A percentile compares a stretch with the other conserved stretches of the same genome.
Conservation (phyloP, 1,140 invertebrate species). For the Choristoneura fumiferana region DNA sequence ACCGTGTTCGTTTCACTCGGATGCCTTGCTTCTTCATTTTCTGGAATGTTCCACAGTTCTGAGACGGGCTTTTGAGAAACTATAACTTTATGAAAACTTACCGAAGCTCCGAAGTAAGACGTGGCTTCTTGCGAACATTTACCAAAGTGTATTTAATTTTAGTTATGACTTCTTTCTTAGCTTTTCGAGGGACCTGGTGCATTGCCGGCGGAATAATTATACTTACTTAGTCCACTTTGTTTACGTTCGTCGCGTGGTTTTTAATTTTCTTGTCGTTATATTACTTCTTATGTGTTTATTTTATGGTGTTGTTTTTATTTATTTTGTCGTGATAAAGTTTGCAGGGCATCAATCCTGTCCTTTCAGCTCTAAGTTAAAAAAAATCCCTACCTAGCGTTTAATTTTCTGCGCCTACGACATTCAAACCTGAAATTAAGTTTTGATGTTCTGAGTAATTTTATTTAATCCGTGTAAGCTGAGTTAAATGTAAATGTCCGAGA, state of each 20-base stretch:
- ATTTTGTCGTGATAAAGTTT: too few relatives aligned
- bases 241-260: background rate
- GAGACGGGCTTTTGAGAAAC: constrained; percentile 72
- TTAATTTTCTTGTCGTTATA: too few relatives aligned
- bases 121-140: constrained; percentile 72
- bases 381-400: too few relatives aligned
- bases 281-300: too few relatives aligned
- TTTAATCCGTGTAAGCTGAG: too few relatives aligned
- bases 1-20: constrained; percentile 66
- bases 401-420: too few relatives aligned
- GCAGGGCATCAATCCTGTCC: too few relatives aligned
- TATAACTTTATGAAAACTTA: constrained; percentile 76
- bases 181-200: constrained; percentile 26
- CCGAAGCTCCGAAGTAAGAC: constrained; percentile 64
- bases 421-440: too few relatives aligned
- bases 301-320: too few relatives aligned
- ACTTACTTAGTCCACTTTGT: constrained; percentile 6
- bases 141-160: constrained; percentile 75
- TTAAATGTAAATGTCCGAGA: too few relatives aligned
- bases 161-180: constrained; percentile 62
- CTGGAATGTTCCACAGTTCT: constrained; percentile 70
- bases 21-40: constrained; percentile 73
- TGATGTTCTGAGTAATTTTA: too few relatives aligned
- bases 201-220: constrained; percentile 17
- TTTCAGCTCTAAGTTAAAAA: too few relatives aligned